phyloP scores from a whole-genome alignment of 30 jellyfish, hydroid and myxozoan species.

The Catostylus mosaicus region DNA sequence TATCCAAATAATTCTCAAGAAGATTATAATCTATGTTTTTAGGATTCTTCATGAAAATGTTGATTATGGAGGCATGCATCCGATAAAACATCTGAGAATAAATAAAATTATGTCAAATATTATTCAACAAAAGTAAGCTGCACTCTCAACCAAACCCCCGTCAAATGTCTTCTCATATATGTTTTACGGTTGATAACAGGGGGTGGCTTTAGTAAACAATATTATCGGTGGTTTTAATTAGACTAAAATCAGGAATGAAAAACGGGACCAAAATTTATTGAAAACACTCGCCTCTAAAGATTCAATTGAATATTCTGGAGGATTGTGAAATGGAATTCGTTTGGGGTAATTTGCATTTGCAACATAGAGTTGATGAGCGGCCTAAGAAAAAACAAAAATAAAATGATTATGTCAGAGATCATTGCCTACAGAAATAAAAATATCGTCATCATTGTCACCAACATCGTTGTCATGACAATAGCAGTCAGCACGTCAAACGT shows the following conservation, averaged over 20 bases:
- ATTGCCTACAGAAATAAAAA: no score
- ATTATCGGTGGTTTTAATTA: neutral
- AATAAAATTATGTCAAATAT: neutral
- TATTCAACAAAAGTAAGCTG: no score
- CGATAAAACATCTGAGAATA: slow-evolving; percentile 74
- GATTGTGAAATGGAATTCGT: slow-evolving; percentile 85
- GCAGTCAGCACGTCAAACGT: no score
- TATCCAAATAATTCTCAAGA: slow-evolving; percentile 62
- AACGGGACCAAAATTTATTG: no score
- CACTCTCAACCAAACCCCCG: no score
- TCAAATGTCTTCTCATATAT: no score
- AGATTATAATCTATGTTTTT: slow-evolving; percentile 57
- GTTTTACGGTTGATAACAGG: no score
- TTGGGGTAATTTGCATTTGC: slow-evolving; percentile 87
- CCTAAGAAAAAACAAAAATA: slow-evolving; percentile 59
- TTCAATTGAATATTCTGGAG: slow-evolving; percentile 93
- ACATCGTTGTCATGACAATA: no score
- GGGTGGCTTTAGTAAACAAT: no score
- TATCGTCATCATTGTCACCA: no score
- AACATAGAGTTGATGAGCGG: slow-evolving; percentile 73
- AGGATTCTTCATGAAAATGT: slow-evolving; percentile 35
- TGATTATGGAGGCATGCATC: slow-evolving; percentile 81
- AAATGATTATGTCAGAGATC: no score
- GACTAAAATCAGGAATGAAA: neutral
- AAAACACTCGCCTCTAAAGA: slow-evolving; percentile 75